Base-by-base conservation (phyloP, 1,140 invertebrate species). In the Oppia nitens region DNA sequence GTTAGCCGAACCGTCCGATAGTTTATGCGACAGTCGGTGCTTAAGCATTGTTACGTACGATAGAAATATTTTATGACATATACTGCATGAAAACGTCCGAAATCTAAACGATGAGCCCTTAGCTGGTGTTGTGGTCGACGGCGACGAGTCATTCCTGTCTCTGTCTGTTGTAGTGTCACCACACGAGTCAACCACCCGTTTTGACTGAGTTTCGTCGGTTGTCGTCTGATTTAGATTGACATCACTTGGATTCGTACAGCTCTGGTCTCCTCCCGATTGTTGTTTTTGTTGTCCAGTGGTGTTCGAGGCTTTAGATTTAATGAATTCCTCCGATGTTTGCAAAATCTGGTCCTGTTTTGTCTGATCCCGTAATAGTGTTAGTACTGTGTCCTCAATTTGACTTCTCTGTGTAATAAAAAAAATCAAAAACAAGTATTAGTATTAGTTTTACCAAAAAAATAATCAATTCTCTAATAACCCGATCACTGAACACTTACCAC, bases 21-120 rank as follows among this genome's bases (percentile, higher is more conserved):
- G 32, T 40, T 62, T 62, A 26, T 62, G 60, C 12, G 60, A 62
- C 25, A 62, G 47, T 40, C 32, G 23, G 47, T 62, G 60, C 25
- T 59, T 21, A 3, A 62, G 25, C 40, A 62, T 32, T 11, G 12
- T 47, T 6, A 62, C 55, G 24, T 62, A 59, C 24, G 47, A 54
- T 3, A 26, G 4, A 55, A 60, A 60, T 17, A 54, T 54, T n/a
- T 48, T 20, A 26, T 62, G 48, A 28, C 60, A 60, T 17, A 47
- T 54, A 4, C 14, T 17, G 26, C 59, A 59, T 20, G 49, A 50
- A 20, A 26, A 50, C 20, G 49, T 20, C 11, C 49, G 4, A n/a
- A 50, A 50, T n/a, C 24, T 4, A 21, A 9, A 40, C 6, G 32
- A 40, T 6, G 6, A 6, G 6, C 17, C 17, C 17, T 17, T 17